Evolutionary conservation across 1,140 invertebrate genomes (phyloP).

Genomic region (Bombus confusus): DNA sequence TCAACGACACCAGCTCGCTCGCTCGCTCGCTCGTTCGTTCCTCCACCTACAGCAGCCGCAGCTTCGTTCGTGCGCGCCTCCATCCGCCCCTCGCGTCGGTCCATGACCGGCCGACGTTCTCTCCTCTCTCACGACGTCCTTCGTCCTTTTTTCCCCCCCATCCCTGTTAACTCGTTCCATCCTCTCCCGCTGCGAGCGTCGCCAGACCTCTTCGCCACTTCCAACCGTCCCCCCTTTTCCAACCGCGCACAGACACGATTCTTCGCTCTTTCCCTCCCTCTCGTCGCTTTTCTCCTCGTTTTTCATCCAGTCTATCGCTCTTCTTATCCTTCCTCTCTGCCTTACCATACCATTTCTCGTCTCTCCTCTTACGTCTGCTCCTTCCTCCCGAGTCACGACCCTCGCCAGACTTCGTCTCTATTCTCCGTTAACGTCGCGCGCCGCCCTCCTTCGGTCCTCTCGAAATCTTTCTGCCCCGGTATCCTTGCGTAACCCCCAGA

Average conservation of each 20-base stretch:
- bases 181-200: slow-evolving; percentile 18
- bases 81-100: slow-evolving; percentile 22
- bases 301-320: background rate
- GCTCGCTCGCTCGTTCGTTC: background rate
- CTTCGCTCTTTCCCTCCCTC: background rate
- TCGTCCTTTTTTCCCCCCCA: slow-evolving; percentile 47
- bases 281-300: background rate
- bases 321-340: slow-evolving; percentile 8
- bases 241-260: slow-evolving; percentile 28
- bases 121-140: slow-evolving; percentile 44
- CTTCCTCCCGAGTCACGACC: slow-evolving; percentile 11
- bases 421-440: background rate
- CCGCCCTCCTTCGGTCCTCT: background rate
- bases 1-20: slow-evolving; percentile 27
- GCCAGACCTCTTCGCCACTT: slow-evolving; percentile 41
- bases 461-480: slow-evolving; percentile 25
- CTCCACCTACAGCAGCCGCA: background rate
- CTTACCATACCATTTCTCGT: background rate
- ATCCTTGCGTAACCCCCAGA: slow-evolving; percentile 62
- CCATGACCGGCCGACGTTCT: slow-evolving; percentile 55
- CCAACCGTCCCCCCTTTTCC: slow-evolving; percentile 11
- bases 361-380: background rate
- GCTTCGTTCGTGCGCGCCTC: background rate
- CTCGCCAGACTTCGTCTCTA: background rate
- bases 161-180: slow-evolving; percentile 51